These are phyloP conservation scores for Choristoneura rosaceana DNA, from an alignment of 2,888 invertebrate species.

Conservation along the genomic window DNA sequence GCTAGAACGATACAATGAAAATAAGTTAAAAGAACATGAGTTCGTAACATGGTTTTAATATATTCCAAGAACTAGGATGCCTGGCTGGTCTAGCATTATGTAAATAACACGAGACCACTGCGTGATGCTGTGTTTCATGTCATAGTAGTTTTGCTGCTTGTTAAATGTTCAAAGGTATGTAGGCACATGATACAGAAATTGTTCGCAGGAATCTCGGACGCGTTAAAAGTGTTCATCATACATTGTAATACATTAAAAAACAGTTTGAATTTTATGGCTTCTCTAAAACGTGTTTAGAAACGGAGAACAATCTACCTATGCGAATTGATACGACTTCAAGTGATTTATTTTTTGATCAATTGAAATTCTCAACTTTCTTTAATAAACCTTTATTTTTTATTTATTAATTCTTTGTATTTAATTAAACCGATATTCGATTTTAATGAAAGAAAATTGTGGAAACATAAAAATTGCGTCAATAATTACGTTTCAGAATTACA, in stretches of 20 bases:
- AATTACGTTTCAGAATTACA: background rate
- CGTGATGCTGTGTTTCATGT: background rate
- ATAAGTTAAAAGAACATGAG: background rate
- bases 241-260: no score
- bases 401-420: no score
- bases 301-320: no score
- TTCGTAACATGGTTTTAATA: slow-evolving; percentile 21
- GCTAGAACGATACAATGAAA: background rate
- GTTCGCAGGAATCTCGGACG: no score
- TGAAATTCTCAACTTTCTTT: no score
- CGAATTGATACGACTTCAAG: no score
- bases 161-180: background rate
- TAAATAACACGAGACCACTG: slow-evolving; percentile 21
- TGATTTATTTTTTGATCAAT: no score
- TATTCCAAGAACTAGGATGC: slow-evolving; percentile 23
- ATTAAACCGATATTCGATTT: no score
- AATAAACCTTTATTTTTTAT: no score
- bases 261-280: no score
- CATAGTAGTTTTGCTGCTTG: background rate
- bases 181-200: background rate
- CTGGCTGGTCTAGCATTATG: slow-evolving; percentile 14
- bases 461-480: background rate
- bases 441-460: no score
- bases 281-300: no score
- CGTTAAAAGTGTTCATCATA: background rate